Evolutionary conservation across 2,888 invertebrate species (phyloP), one percentile per base, ranked within the genome.

Genomic region (Drosophila barbarae): DNA sequence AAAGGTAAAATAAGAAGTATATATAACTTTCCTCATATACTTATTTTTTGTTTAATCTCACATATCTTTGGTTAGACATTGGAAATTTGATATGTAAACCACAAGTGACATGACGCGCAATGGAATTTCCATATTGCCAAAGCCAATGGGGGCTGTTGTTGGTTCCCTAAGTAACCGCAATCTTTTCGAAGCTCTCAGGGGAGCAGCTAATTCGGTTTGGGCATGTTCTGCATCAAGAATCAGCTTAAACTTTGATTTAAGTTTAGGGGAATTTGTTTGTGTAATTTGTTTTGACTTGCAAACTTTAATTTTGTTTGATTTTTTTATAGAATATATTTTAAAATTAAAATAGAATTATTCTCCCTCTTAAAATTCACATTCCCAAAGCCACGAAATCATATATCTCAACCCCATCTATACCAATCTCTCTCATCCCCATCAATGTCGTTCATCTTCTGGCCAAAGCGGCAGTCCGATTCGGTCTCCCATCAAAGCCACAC

Each of bases 61-160:
- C 83, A 77, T 77, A 83, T 65, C 73, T 84, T 84, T 78, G 81
- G 76, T 77, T 76, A 69, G 71, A 52, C 76, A 58, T 56, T 58
- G 76, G 79, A 52, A 58, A 78, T 63, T 67, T 63, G 73, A 78
- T 84, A 84, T 69, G 51, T 30, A 46, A 46, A 57, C 61, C 64
- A 46, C 72, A 74, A 71, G 41, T 64, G 71, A 49, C 65, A 64
- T 18, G 18, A 18, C 18, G 18, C 18, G 18, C 18, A 18, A 18
- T 18, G 52, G 46, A 15, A 54, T 54, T 46, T 39, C 44, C 39
- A 54, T 23, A 23, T 23, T 38, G 26, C 13, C 28, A 9, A 15
- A 63, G 26, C 32, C 38, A 41, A 15, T 30, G 36, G 38, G 18
- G 1, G 28, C 38, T 21, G 18, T 12, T 39, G 38, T 1, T 2